These are phyloP conservation scores for Clarias macrocephalus DNA, from an alignment of 2,113 vertebrate species.

Conservation along the genomic window DNA sequence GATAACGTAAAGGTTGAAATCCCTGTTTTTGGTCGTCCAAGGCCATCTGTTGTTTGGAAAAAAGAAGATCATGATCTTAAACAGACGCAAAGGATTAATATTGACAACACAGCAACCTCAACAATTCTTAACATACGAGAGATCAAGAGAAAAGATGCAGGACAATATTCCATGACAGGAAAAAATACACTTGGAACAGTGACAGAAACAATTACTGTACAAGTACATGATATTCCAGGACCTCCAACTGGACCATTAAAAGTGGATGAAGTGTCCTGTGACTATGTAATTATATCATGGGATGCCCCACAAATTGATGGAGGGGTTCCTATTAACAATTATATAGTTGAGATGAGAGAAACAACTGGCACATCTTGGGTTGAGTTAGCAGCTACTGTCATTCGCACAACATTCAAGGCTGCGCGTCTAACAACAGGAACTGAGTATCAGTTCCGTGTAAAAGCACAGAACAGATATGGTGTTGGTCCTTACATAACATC, in stretches of 20 bases:
- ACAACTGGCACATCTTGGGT: constrained; percentile 92
- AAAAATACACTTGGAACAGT: constrained; percentile 91
- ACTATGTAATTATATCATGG: constrained; percentile 91
- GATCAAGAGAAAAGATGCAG: constrained; percentile 85
- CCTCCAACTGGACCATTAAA: constrained; percentile 93
- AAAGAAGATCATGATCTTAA: constrained; percentile 84
- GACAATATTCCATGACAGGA: constrained; percentile 86
- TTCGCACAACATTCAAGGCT: constrained; percentile 95
- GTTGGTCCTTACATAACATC: constrained; percentile 84
- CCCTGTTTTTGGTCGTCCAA: constrained; percentile 91
- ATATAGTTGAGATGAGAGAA: constrained; percentile 93
- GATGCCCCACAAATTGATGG: constrained; percentile 92
- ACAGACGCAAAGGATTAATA: constrained; percentile 93
- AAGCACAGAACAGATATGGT: constrained; percentile 96
- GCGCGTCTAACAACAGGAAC: constrained; percentile 86
- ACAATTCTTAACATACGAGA: constrained; percentile 92
- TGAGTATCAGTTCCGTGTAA: constrained; percentile 97
- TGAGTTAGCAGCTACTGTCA: constrained; percentile 92
- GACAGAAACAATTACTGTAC: constrained; percentile 86
- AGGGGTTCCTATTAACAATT: constrained; percentile 95
- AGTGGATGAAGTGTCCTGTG: constrained; percentile 93
- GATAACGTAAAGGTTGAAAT: constrained; percentile 97
- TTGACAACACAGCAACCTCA: constrained; percentile 87
- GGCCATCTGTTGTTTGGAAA: constrained; percentile 91
- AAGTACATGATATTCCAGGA: constrained; percentile 94